phyloP scores from a whole-genome alignment of 1,140 invertebrate species.

The Nephila pilipes region DNA sequence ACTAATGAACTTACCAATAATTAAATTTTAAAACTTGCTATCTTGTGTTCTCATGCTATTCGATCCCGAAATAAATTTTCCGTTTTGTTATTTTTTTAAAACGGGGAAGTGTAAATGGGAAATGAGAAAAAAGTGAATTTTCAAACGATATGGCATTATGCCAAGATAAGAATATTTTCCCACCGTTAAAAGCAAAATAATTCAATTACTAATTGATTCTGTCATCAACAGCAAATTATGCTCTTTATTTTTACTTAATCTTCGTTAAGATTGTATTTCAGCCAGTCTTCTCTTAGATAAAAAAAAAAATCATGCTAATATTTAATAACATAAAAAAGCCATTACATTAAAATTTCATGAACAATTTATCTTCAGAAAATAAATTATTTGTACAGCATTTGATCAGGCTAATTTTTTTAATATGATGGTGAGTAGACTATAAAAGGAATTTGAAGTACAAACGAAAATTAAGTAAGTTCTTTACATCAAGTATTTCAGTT shows the following conservation, averaged over 20 bases:
- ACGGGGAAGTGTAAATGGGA: background rate
- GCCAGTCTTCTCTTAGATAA: background rate
- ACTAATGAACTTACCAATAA: background rate
- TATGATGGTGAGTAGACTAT: no score
- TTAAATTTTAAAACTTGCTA: background rate
- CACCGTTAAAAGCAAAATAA: conserved; percentile 18
- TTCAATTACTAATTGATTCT: conserved; percentile 43
- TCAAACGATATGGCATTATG: background rate
- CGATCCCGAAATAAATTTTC: background rate
- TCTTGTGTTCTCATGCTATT: background rate
- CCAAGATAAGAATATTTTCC: conserved; percentile 19
- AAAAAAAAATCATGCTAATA: background rate
- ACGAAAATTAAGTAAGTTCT: no score
- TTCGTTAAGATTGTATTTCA: background rate
- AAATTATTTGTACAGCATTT: background rate
- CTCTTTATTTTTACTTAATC: conserved; percentile 6
- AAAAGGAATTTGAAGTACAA: no score
- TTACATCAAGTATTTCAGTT: no score
- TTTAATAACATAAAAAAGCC: background rate
- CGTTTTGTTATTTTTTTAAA: background rate
- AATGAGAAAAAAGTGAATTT: background rate
- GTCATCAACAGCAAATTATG: conserved; percentile 42
- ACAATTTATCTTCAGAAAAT: background rate
- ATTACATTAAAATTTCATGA: background rate
- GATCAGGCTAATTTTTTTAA: no score